Conservation (phyloP, 2,113 vertebrate species). For the Myrmecophaga tridactyla region DNA sequence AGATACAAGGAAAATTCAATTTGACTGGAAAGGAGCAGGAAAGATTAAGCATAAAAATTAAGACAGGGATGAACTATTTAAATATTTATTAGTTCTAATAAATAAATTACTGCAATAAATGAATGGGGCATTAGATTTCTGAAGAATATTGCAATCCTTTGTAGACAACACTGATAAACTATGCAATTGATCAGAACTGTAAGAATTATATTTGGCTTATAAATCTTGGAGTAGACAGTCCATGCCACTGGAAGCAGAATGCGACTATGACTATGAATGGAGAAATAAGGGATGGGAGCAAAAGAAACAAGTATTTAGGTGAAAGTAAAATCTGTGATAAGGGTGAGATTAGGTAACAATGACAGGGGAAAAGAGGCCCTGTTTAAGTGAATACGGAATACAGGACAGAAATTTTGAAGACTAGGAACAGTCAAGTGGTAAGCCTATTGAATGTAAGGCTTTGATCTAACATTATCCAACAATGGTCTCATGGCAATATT, state of each 20-base stretch:
- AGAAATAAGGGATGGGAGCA: neutral
- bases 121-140: neutral
- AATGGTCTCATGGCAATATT: neutral
- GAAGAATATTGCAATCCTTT: neutral
- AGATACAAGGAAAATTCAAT: neutral
- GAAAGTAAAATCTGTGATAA: neutral
- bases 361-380: neutral
- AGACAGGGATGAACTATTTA: neutral
- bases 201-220: neutral
- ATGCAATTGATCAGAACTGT: neutral
- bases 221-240: neutral
- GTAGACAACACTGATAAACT: neutral
- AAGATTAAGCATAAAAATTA: constrained; percentile 29
- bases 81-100: neutral
- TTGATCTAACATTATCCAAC: neutral
- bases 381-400: neutral
- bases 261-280: neutral
- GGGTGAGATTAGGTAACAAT: neutral
- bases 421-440: neutral
- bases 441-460: neutral
- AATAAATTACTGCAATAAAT: neutral
- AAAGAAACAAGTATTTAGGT: neutral
- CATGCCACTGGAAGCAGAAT: neutral
- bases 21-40: neutral
- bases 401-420: neutral